Percentiles rank a stretch among this genome's conserved stretches.
Evolutionary conservation across 2,888 invertebrate genomes (phyloP).

Genomic region (Leptinotarsa haldemani): DNA sequence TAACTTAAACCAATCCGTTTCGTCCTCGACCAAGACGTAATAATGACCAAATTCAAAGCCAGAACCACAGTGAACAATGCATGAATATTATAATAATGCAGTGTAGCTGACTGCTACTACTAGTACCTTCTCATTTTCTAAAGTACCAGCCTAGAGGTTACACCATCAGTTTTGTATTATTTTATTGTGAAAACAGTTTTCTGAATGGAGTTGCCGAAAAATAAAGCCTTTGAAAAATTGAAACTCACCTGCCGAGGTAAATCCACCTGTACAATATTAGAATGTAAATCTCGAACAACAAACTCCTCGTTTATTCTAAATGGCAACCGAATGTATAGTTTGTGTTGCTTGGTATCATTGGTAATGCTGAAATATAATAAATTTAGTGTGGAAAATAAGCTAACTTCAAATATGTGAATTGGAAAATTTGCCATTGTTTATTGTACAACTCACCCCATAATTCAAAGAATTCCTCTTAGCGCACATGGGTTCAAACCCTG

Average conservation of each 20-base stretch:
- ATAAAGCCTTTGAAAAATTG: background rate
- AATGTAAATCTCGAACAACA: constrained; percentile 58
- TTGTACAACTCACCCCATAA: background rate
- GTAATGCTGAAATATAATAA: constrained; percentile 40
- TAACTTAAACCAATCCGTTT: no score
- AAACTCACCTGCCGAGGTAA: constrained; percentile 58
- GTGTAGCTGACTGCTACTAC: no score
- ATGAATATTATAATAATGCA: no score
- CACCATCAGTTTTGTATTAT: no score
- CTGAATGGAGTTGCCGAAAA: no score
- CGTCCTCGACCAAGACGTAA: no score
- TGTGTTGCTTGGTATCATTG: constrained; percentile 45
- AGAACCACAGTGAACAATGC: no score
- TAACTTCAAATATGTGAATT: constrained; percentile 30
- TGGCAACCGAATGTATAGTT: constrained; percentile 58
- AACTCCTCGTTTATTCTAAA: constrained; percentile 56
- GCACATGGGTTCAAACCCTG: background rate
- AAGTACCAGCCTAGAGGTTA: no score
- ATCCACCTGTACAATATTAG: constrained; percentile 55
- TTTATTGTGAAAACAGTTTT: no score
- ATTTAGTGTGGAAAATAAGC: constrained; percentile 6
- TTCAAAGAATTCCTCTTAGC: background rate
- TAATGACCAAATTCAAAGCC: no score
- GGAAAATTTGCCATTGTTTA: background rate
- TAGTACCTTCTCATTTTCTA: no score